These are phyloP conservation scores for Glandiceps talaboti DNA, from an alignment of 53 echinoderm and acorn worm species.

Conservation along the genomic window DNA sequence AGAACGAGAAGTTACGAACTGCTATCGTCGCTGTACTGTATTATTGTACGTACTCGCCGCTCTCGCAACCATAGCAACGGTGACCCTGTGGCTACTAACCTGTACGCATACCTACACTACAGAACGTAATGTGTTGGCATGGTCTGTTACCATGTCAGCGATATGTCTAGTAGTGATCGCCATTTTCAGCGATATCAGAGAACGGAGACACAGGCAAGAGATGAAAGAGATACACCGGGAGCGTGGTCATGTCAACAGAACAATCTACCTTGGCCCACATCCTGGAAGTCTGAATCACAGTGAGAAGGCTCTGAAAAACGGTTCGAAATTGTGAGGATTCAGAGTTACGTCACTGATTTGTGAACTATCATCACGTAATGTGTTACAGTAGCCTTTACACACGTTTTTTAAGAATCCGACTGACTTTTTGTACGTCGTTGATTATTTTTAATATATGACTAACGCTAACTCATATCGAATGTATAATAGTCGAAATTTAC, in stretches of 20 bases:
- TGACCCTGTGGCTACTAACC: neutral
- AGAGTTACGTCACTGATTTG: too few relatives aligned
- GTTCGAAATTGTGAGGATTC: too few relatives aligned
- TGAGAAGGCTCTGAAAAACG: neutral
- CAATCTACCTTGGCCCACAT: neutral
- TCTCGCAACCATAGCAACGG: neutral
- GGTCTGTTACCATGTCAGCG: neutral
- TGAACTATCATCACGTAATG: too few relatives aligned
- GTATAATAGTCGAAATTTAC: too few relatives aligned
- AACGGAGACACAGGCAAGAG: neutral
- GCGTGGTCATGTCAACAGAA: neutral
- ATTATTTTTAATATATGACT: too few relatives aligned
- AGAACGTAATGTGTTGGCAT: neutral
- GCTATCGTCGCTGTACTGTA: neutral
- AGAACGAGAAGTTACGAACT: neutral
- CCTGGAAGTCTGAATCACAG: neutral
- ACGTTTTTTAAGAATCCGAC: too few relatives aligned
- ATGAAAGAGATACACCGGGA: neutral
- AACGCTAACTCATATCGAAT: too few relatives aligned
- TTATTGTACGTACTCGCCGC: neutral
- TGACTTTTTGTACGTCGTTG: too few relatives aligned
- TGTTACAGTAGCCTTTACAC: too few relatives aligned
- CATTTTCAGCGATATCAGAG: neutral
- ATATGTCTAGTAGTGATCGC: neutral
- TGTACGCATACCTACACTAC: neutral